Base-by-base conservation (phyloP, 2,888 invertebrate species). In the Schizotus pectinicornis region DNA sequence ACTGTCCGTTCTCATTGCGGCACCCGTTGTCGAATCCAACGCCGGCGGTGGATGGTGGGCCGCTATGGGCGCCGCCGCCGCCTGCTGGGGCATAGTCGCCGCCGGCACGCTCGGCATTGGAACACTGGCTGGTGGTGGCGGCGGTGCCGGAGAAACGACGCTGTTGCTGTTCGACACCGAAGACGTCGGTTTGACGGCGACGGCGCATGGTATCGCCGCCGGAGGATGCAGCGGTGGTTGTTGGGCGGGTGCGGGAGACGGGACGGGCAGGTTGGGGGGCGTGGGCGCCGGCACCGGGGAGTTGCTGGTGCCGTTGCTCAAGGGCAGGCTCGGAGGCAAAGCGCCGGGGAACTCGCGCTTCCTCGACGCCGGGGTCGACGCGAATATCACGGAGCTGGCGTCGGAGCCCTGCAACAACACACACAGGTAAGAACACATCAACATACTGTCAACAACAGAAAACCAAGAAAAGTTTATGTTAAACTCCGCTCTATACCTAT, bases 181-280 rank as follows among this genome's bases (percentile, higher is more conserved):
- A 3, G 22, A 22, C 22, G 22, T 12, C 61, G 13, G 13, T 58
- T 56, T 33, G 66, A 55, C 5, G 59, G 59, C 8, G 59, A 47
- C 31, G 60, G 42, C 54, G 67, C 68, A 67, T 42, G 45, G n/a
- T 65, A 67, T 69, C 34, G 71, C 67, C 57, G 74, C 68, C 46
- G 74, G 67, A 36, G 73, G 74, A 52, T 73, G 76, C 43, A 75
- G 64, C 71, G 79, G 85, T 76, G 85, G 85, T 71, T 85, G 85
- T 74, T 86, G 85, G 71, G 88, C 87, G 70, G 89, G 88, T 73
- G 89, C 89, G 69, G 89, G 88, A 71, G 88, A 87, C 60, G 88
- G 88, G 66, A 84, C 84, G 65, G 88, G 88, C 68, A 84, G 80
- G 69, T 83, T 83, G 68, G 88, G 85, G 67, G 89, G 83, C 72